Evolutionary conservation across 2,113 vertebrate species (phyloP), one percentile per base, ranked within the genome.

Genomic region (Tauraco erythrolophus): DNA sequence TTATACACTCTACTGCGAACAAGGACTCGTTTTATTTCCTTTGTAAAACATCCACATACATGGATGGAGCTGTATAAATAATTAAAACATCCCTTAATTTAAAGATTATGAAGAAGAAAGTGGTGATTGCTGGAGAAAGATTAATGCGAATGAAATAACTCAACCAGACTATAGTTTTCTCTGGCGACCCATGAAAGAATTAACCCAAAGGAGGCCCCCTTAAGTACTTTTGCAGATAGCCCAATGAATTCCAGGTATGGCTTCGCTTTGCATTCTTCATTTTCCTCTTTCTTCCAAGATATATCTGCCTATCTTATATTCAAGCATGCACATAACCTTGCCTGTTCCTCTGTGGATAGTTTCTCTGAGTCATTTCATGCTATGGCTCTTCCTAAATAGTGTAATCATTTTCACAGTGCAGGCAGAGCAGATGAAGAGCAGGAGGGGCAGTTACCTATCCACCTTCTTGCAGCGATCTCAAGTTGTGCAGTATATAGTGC

Each of bases 61-160:
- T 76, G 61, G 77, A 87, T 92, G 57, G 89, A 95, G 45, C 56
- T 43, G 54, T 65, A 87, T 91, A 92, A 94, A 97, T 94, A 96
- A 94, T 95, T 95, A 95, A 97, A 91, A 78, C 9, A 46, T 64
- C 18, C 53, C 56, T 94, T 96, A 94, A 97, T 95, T 61, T 87
- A 87, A 96, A 91, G 84, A 96, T 94, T 91, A 94, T 95, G 80
- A 96, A 94, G 72, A 94, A 94, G 83, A 88, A 97, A 79, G 80
- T 91, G 88, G 65, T 64, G 89, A 89, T 72, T 87, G 77, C 80
- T 95, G 74, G 14, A 91, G 86, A 92, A 92, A 94, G 72, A 95
- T 89, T 94, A 87, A 92, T 84, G 77, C 23, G 65, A 92, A 91
- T 6, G 33, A 95, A 95, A 94, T 89, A 89, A 91, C 84, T 94